These are phyloP conservation scores for Actenoides hombroni DNA, from an alignment of 2,113 vertebrate genomes.

Conservation along the genomic window DNA sequence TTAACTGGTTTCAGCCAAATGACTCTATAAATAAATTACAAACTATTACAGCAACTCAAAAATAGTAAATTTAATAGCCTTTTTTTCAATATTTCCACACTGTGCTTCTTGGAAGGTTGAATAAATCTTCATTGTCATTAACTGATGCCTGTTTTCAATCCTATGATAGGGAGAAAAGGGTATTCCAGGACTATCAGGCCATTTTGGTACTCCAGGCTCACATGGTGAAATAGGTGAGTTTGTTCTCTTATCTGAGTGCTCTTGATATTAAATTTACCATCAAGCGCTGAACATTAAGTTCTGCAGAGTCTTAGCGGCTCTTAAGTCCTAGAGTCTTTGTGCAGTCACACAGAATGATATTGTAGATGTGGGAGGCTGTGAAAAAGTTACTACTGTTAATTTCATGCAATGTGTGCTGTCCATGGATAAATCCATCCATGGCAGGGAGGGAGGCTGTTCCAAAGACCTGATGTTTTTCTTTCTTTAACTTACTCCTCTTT, in stretches of 20 bases:
- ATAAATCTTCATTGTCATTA: not conserved
- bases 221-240: conserved; percentile 83
- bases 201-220: conserved; percentile 78
- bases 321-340: not conserved
- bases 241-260: not conserved
- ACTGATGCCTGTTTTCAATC: not conserved
- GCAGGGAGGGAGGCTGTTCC: not conserved
- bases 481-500: not conserved
- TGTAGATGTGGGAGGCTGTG: not conserved
- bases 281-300: not conserved
- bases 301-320: not conserved
- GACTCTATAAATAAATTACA: not conserved
- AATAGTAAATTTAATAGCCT: not conserved
- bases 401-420: not conserved
- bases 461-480: not conserved
- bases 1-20: not conserved
- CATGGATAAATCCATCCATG: not conserved
- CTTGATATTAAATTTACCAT: not conserved
- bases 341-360: not conserved
- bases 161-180: conserved; percentile 85
- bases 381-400: not conserved
- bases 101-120: not conserved
- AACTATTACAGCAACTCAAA: not conserved
- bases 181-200: conserved; percentile 78
- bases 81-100: not conserved